Conservation (phyloP, 2,113 vertebrate species). For the Sander lucioperca region DNA sequence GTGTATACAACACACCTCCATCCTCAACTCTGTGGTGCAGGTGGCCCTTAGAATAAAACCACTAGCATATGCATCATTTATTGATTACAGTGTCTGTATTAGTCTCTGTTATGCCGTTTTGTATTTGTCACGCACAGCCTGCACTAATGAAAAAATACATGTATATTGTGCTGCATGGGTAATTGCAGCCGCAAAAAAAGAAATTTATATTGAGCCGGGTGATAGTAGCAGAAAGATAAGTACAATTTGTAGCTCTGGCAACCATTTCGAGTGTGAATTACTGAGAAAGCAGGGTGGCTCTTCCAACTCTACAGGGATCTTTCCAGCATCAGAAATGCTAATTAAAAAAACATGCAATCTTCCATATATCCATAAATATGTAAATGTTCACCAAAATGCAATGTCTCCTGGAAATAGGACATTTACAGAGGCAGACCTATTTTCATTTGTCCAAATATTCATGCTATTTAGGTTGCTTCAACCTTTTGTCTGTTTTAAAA, state of each 20-base stretch:
- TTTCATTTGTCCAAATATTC: constrained; percentile 25
- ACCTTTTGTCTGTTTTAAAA: background rate
- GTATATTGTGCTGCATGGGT: constrained; percentile 50
- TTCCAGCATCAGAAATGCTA: constrained; percentile 11
- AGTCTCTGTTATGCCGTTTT: constrained; percentile 58
- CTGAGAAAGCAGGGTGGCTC: constrained; percentile 10
- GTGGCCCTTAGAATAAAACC: constrained; percentile 71
- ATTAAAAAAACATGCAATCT: constrained; percentile 37
- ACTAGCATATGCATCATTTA: constrained; percentile 69
- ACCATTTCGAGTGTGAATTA: constrained; percentile 51
- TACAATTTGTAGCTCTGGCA: constrained; percentile 59
- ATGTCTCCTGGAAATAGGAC: constrained; percentile 1
- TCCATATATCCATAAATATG: background rate
- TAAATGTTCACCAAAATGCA: constrained; percentile 26
- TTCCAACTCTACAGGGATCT: constrained; percentile 15
- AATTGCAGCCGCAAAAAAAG: constrained; percentile 59
- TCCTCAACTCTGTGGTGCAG: constrained; percentile 60
- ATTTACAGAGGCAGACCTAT: constrained; percentile 17
- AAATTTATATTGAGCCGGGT: constrained; percentile 60
- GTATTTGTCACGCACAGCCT: constrained; percentile 45
- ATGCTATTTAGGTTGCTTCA: constrained; percentile 16
- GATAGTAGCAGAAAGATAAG: constrained; percentile 39
- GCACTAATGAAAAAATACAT: constrained; percentile 30
- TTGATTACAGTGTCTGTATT: constrained; percentile 56
- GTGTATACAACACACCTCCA: constrained; percentile 66